phyloP scores from a whole-genome alignment of 2,888 invertebrate species.

The Bombylius major region DNA sequence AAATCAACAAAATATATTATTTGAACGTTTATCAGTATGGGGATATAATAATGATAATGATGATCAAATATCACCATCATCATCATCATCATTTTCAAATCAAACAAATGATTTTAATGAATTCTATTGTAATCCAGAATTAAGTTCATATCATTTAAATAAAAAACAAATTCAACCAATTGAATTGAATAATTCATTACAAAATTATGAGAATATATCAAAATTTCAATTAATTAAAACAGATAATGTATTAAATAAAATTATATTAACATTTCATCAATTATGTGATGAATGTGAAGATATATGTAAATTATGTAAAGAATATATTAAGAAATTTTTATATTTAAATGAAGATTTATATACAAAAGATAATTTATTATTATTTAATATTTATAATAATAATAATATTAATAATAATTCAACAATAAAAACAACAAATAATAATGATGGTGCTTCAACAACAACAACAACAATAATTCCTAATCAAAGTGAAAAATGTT shows the following conservation, averaged over 20 bases:
- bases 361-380: background rate
- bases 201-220: conserved; percentile 44
- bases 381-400: background rate
- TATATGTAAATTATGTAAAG: conserved; percentile 53
- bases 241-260: conserved; percentile 68
- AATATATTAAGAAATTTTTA: conserved; percentile 40
- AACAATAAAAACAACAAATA: background rate
- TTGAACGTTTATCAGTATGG: background rate
- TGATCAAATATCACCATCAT: conserved; percentile 3
- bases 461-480: conserved; percentile 18
- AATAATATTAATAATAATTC: background rate
- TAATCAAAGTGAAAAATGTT: conserved; percentile 15
- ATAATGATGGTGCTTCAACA: conserved; percentile 18
- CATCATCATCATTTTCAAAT: background rate
- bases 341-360: conserved; percentile 26
- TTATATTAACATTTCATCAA: conserved; percentile 65
- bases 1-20: conserved; percentile 18
- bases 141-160: background rate
- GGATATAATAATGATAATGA: background rate
- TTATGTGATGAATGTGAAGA: conserved; percentile 63
- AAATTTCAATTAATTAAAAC: conserved; percentile 62
- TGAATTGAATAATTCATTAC: conserved; percentile 18
- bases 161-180: conserved; percentile 15
- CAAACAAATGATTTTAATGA: background rate
- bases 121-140: background rate